Evolutionary conservation across 2,797 vertebrate genomes (phyloP).

Genomic region (Anabacerthia variegaticeps): DNA sequence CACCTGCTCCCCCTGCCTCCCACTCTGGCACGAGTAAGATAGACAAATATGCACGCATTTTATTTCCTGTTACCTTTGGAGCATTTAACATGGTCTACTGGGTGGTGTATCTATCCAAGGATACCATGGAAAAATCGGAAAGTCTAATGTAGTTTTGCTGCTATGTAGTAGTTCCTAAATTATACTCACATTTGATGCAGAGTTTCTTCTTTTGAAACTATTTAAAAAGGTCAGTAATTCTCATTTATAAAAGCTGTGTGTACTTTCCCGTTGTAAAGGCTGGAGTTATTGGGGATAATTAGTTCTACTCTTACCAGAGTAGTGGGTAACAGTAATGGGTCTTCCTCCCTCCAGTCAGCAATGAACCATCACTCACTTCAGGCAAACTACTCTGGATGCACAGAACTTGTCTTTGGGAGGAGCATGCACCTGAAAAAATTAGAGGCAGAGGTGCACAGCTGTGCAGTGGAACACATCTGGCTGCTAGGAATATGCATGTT

Average conservation of each 20-base stretch:
- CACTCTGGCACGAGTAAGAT: slow-evolving; percentile 96
- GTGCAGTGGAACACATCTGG: slow-evolving; percentile 40
- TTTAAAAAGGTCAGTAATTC: slow-evolving; percentile 77
- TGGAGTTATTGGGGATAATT: slow-evolving; percentile 63
- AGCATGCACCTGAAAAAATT: background rate
- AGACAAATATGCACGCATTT: slow-evolving; percentile 97
- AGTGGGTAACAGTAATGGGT: slow-evolving; percentile 36
- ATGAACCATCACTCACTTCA: slow-evolving; percentile 32
- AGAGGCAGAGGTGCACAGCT: slow-evolving; percentile 32
- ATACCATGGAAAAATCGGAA: slow-evolving; percentile 90
- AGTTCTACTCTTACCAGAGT: slow-evolving; percentile 46
- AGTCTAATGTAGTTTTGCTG: slow-evolving; percentile 81
- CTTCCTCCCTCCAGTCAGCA: slow-evolving; percentile 55
- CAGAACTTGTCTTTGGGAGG: slow-evolving; percentile 16
- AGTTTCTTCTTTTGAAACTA: slow-evolving; percentile 81
- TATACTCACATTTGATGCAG: slow-evolving; percentile 74
- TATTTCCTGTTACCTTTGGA: slow-evolving; percentile 96
- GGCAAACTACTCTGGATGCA: background rate
- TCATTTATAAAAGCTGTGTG: slow-evolving; percentile 75
- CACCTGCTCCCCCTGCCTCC: slow-evolving; percentile 75
- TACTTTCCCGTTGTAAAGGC: slow-evolving; percentile 69
- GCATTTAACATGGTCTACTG: slow-evolving; percentile 99
- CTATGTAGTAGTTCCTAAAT: slow-evolving; percentile 74
- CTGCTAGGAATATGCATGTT: background rate
- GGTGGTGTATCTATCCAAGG: slow-evolving; percentile 99